Evolutionary conservation across 1,140 invertebrate species (phyloP), one percentile per base, ranked within the genome.

Genomic region (honey bee (Apis mellifera)): DNA sequence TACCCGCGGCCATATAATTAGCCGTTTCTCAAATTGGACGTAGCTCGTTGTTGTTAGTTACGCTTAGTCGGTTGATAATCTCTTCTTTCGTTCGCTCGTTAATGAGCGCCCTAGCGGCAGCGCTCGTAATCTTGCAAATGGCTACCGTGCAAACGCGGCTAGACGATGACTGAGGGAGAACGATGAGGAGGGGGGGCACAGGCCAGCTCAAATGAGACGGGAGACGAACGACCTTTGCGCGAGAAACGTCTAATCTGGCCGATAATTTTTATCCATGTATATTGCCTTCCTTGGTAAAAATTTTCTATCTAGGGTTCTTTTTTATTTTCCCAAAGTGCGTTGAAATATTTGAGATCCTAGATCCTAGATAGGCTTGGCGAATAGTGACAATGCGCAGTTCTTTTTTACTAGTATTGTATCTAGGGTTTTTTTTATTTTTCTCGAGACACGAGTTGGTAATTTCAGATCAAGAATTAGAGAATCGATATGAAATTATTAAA

Each of bases 41-140:
- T 42, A 42, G 86, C 90, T 91, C 93, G 92, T 92, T 91, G 92
- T 92, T 92, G 93, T 94, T 92, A 90, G 90, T 92, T 90, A 89
- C 87, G 85, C 87, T 86, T 69, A 81, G 83, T 89, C 89, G 81
- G 82, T 81, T 80, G 89, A 86, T 86, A 70, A 85, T 80, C 68
- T 83, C 72, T 84, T 82, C 79, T 82, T 82, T 82, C 79, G 64
- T 68, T 76, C 79, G 79, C 79, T 68, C 72, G 79, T 76, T 82
- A 82, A 82, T 82, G 79, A 82, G 72, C 72, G 73, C n/a, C 52
- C 15, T 72, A 74, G 70, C 78, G 52, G 57, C 42, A 48, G 15
- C 66, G 66, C 62, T 74, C 79, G 71, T 76, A 82, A 82, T 82
- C 73, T 76, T 55, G 73, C 79, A 76, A 82, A 82, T 82, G 71